Percentiles rank a stretch among this genome's conserved stretches.
Conservation (phyloP, 2,797 vertebrate genomes). For the Manis crassicaudata region DNA sequence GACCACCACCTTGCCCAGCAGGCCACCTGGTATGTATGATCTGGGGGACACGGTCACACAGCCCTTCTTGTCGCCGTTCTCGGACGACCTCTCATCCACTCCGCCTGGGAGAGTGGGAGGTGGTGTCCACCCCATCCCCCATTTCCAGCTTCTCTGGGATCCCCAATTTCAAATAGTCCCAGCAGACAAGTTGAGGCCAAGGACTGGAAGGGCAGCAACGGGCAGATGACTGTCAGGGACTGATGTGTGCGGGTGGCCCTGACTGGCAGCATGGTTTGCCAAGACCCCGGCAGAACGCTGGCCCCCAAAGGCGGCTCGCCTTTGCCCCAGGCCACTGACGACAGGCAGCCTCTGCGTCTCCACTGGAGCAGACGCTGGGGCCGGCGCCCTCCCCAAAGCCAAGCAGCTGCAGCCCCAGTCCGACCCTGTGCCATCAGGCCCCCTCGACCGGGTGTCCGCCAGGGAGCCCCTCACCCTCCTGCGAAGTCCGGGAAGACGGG, state of each 20-base stretch:
- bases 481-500: neutral
- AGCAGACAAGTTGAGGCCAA: neutral
- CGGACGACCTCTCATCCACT: too few relatives aligned
- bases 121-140: neutral
- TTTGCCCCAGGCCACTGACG: too few relatives aligned
- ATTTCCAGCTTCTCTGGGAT: neutral
- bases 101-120: neutral
- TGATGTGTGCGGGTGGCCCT: rapidly evolving
- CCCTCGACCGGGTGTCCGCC: rapidly evolving
- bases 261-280: neutral
- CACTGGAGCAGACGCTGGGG: neutral
- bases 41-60: neutral
- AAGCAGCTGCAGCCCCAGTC: neutral
- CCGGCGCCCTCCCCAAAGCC: neutral
- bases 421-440: neutral
- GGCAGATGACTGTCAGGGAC: neutral
- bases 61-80: rapidly evolving
- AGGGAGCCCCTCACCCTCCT: too few relatives aligned
- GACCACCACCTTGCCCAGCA: neutral
- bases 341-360: too few relatives aligned
- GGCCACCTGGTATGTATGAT: slow-evolving; percentile 45
- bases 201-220: too few relatives aligned
- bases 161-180: neutral
- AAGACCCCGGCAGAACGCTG: neutral
- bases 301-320: neutral